These are phyloP conservation scores for Myripristis jacobus DNA, from an alignment of 2,797 vertebrate species.

Conservation along the genomic window DNA sequence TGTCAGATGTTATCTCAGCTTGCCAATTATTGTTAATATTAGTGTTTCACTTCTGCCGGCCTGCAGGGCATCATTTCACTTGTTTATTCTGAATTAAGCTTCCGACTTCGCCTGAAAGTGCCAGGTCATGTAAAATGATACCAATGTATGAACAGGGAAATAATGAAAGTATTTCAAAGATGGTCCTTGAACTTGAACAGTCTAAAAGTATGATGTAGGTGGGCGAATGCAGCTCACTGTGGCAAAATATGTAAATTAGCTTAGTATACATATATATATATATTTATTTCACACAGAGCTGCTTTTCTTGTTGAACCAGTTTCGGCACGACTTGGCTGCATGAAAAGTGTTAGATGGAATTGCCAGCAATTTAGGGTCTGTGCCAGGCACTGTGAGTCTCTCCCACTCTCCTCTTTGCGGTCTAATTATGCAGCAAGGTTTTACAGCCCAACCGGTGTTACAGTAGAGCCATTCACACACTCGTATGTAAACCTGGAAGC, in stretches of 20 bases:
- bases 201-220: neutral
- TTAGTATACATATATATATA: constrained; percentile 29
- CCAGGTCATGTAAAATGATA: neutral
- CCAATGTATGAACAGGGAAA: neutral
- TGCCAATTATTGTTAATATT: neutral
- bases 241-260: constrained; percentile 41
- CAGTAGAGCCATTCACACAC: constrained; percentile 58
- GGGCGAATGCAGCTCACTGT: constrained; percentile 2
- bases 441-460: constrained; percentile 62
- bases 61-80: neutral
- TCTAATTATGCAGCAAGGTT: constrained; percentile 67
- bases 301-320: constrained; percentile 56
- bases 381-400: constrained; percentile 67
- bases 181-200: constrained; percentile 11
- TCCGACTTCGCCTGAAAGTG: neutral
- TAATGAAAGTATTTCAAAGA: constrained; percentile 8
- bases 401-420: constrained; percentile 62
- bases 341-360: constrained; percentile 48
- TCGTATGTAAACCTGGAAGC: constrained; percentile 64
- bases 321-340: constrained; percentile 64
- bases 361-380: constrained; percentile 54
- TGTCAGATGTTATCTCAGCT: constrained; percentile 8
- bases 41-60: constrained; percentile 7
- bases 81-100: neutral
- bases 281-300: constrained; percentile 30